Base-by-base conservation (phyloP, 2,797 vertebrate species). In the Bucorvus abyssinicus region DNA sequence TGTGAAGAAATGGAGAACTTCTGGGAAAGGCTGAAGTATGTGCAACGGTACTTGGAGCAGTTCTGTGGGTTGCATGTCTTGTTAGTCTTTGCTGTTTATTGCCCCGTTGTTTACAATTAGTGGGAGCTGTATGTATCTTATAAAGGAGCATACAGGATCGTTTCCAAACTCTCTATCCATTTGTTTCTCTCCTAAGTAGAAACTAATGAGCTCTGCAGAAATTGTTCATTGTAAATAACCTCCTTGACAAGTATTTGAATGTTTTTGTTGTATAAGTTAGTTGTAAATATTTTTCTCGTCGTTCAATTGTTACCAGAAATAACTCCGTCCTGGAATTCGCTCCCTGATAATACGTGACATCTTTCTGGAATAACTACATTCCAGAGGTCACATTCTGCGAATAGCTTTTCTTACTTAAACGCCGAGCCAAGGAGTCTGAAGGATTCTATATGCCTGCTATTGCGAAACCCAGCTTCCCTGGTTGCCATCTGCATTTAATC, bases 301-400 rank as follows among this genome's bases (percentile, higher is more conserved):
- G 0, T 89, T 96, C 74, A 91, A 34, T 89, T 93, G 78, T 94
- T 93, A 91, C 92, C 90, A 96, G 92, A 94, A 96, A 97, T 95
- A 97, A 82, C 61, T 86, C 47, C 40, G 60, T 60, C 75, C 45
- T 89, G 91, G 87, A 96, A 94, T 94, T 91, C 65, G 49, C 44
- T 95, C 49, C 71, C 70, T 63, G 24, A 78, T 84, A 88, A 88
- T 94, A 96, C 21, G 78, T 94, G 93, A 80, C 85, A 95, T 96
- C 93, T 96, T 96, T 87, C 77, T 94, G 94, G 79, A 96, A 90
- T 65, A 78, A 77, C 83, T 91, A 19, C 82, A 88, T 94, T 95
- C 90, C 91, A 90, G 92, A 93, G 92, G 95, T 96, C 96, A 73
- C 93, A 95, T 96, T 96, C 94, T 94, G 70, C 29, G 13, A 95